Base-by-base conservation (phyloP, 2,888 invertebrate genomes). In the Proisotoma minuta region DNA sequence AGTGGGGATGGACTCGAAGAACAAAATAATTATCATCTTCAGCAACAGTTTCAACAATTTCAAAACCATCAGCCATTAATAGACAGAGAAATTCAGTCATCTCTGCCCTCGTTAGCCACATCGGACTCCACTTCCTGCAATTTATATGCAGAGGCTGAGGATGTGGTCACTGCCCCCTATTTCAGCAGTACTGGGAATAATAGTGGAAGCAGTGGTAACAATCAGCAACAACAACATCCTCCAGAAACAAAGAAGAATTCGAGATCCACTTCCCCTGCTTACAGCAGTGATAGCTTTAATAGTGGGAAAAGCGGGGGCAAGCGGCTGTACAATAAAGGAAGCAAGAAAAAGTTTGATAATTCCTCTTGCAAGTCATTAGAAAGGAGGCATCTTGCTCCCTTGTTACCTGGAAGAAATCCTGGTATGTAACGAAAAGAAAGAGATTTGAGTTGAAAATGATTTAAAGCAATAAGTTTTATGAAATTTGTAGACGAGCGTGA, bases 31-130 rank as follows among this genome's bases (percentile, higher is more conserved):
- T 34, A 34, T 15, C 60, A 54, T 20, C 69, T 59, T 26, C n/a
- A n/a, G n/a, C n/a, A n/a, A n/a, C 66, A 66, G 18, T 18, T 15
- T 8, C 12, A 61, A 24, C 57, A 26, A 54, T 66, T 57, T 23
- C 65, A 63, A 52, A 49, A 62, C 26, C 60, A 69, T 57, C 68
- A 65, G 58, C 72, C 72, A 23, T 64, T 72, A 52, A 78, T 80
- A 75, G 81, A 82, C 69, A 75, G 81, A 65, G 80, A 79, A 48
- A 78, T 81, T 62, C 81, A 81, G 76, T 80, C 81, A 26, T 79
- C 81, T 27, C 74, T 81, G 51, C 80, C 80, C 28, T 77, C 77
- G 71, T 72, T 76, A 4, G 73, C 73, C n/a, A n/a, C n/a, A n/a
- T 71, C 71, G 23, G 73, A 73, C 66, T 73, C 73, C 1, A 73